Conservation (phyloP, 1,140 invertebrate species). For the Dreissena rostriformis region DNA sequence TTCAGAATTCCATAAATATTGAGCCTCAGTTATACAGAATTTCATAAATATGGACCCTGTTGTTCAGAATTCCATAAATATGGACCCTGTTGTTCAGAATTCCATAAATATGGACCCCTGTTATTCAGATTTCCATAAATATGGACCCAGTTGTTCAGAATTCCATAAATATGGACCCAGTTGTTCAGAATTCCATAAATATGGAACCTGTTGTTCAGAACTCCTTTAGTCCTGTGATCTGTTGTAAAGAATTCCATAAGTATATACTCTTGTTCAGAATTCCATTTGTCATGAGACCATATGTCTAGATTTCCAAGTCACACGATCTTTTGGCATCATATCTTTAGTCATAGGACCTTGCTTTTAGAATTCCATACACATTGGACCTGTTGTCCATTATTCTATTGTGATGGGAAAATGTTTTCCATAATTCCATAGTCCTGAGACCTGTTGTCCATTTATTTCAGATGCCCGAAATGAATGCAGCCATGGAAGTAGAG, state of each 20-base stretch:
- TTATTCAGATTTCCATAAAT: neutral
- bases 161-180: too few relatives aligned
- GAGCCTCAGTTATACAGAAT: too few relatives aligned
- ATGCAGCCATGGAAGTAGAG: conserved; percentile 72
- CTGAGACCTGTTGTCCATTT: neutral
- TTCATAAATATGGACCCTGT: too few relatives aligned
- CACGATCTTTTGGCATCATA: too few relatives aligned
- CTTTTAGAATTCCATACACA: neutral
- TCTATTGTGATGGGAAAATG: neutral
- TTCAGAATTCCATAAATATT: neutral
- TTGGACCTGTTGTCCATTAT: neutral
- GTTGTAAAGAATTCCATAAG: too few relatives aligned
- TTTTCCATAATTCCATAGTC: neutral
- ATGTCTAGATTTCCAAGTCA: too few relatives aligned
- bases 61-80: neutral
- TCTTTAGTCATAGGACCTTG: too few relatives aligned
- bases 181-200: too few relatives aligned
- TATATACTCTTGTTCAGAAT: too few relatives aligned
- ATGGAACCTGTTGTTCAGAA: neutral
- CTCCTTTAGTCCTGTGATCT: too few relatives aligned
- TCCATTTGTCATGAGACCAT: too few relatives aligned
- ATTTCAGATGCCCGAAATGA: conserved; percentile 80
- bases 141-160: too few relatives aligned
- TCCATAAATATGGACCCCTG: neutral
- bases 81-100: neutral